A percentile compares a stretch with the other conserved stretches of the same genome.
Evolutionary conservation across 2,797 vertebrate species (phyloP).

Genomic region (Rhinichthys osculus): DNA sequence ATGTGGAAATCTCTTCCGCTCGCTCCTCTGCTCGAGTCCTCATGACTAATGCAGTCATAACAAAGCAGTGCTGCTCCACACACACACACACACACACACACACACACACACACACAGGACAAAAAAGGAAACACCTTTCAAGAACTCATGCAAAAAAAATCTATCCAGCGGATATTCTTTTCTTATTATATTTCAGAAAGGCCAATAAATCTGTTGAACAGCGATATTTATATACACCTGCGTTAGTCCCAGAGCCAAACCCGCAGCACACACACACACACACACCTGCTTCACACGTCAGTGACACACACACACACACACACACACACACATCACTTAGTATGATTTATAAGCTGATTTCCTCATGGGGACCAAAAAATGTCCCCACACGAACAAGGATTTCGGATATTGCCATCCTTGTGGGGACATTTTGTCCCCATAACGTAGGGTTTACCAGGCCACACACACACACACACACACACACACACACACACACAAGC

Average conservation of each 20-base stretch:
- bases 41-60: conserved; percentile 86
- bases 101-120: conserved; percentile 49
- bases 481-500: no score
- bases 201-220: conserved; percentile 69
- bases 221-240: conserved; percentile 79
- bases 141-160: conserved; percentile 25
- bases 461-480: no score
- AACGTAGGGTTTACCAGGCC: no score
- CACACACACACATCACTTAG: no score
- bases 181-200: conserved; percentile 32
- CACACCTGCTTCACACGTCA: no score
- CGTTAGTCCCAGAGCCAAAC: conserved; percentile 65
- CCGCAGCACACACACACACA: not conserved
- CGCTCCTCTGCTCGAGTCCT: conserved; percentile 81
- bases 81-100: conserved; percentile 52
- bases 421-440: no score
- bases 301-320: not conserved
- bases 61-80: conserved; percentile 85
- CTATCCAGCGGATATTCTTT: conserved; percentile 39
- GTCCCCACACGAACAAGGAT: no score
- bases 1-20: conserved; percentile 89
- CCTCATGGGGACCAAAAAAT: no score
- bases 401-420: no score
- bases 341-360: no score
- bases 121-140: conserved; percentile 69